phyloP scores from a whole-genome alignment of 2,797 vertebrate species.

The Aratinga solstitialis region DNA sequence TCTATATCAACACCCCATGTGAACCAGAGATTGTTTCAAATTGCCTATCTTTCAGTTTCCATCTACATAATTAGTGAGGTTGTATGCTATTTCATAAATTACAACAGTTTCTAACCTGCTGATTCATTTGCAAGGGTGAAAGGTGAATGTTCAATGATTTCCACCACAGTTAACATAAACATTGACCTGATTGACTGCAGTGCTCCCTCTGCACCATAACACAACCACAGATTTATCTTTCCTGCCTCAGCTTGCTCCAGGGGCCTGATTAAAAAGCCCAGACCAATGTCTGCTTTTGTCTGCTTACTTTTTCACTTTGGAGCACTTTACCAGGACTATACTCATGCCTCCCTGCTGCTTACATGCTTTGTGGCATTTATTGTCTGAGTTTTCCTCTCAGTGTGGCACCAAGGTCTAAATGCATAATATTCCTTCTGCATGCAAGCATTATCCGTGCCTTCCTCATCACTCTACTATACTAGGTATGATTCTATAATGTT shows the following conservation, averaged over 20 bases:
- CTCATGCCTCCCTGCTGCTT: slow-evolving; percentile 35
- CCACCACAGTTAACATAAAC: slow-evolving; percentile 57
- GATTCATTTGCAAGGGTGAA: slow-evolving; percentile 56
- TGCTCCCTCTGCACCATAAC: slow-evolving; percentile 26
- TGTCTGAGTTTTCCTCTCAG: slow-evolving; percentile 63
- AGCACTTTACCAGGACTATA: slow-evolving; percentile 19
- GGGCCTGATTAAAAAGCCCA: slow-evolving; percentile 63
- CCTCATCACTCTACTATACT: slow-evolving; percentile 64
- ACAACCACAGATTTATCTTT: slow-evolving; percentile 51
- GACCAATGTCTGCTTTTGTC: slow-evolving; percentile 56
- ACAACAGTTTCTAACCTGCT: slow-evolving; percentile 16
- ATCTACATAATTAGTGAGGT: background rate
- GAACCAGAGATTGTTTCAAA: slow-evolving; percentile 4
- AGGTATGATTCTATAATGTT: slow-evolving; percentile 56
- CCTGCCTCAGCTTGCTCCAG: slow-evolving; percentile 39
- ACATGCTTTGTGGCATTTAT: slow-evolving; percentile 55
- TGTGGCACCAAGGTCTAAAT: slow-evolving; percentile 40
- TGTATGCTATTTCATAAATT: slow-evolving; percentile 45
- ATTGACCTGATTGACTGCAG: slow-evolving; percentile 39
- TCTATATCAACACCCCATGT: background rate
- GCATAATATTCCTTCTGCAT: slow-evolving; percentile 65
- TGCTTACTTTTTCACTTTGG: slow-evolving; percentile 63
- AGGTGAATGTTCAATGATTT: slow-evolving; percentile 57
- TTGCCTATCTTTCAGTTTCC: background rate
- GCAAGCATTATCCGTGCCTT: slow-evolving; percentile 58